A percentile compares a stretch with the other conserved stretches of the same genome.
Conservation (phyloP, 2,113 vertebrate species). For the Mastomys natalensis region DNA sequence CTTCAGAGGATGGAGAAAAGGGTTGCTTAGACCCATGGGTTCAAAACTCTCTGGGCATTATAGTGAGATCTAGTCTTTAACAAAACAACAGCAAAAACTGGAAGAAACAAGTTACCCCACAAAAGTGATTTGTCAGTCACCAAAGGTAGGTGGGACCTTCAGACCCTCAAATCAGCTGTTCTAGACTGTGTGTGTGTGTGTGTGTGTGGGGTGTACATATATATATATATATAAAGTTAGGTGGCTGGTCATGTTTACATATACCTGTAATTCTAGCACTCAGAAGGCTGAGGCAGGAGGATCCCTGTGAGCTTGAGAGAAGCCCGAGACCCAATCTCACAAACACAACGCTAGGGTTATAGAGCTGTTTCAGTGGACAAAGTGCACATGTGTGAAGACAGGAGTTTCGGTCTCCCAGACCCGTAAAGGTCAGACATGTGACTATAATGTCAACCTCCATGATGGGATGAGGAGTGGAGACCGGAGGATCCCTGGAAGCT, state of each 20-base stretch:
- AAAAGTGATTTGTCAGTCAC: neutral
- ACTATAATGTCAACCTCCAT: neutral
- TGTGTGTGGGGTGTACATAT: no score
- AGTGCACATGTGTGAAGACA: accelerated
- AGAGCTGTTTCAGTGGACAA: neutral
- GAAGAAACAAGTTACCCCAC: neutral
- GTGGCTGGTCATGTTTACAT: neutral
- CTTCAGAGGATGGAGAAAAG: neutral
- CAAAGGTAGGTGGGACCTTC: no score
- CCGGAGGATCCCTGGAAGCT: neutral
- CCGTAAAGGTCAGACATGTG: neutral
- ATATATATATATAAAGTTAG: no score
- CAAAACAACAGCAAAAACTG: neutral
- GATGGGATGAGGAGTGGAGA: neutral
- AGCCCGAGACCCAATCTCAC: neutral
- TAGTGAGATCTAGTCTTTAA: neutral
- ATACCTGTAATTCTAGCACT: neutral
- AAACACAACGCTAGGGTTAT: no score
- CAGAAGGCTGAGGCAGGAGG: neutral
- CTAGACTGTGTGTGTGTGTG: no score
- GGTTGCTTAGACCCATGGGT: neutral
- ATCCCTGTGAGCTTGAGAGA: neutral
- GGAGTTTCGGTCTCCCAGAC: no score
- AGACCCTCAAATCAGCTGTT: no score
- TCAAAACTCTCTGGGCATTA: neutral